Evolutionary conservation across 2,888 invertebrate species (phyloP).

Genomic region (Reticulitermes lucifugus): DNA sequence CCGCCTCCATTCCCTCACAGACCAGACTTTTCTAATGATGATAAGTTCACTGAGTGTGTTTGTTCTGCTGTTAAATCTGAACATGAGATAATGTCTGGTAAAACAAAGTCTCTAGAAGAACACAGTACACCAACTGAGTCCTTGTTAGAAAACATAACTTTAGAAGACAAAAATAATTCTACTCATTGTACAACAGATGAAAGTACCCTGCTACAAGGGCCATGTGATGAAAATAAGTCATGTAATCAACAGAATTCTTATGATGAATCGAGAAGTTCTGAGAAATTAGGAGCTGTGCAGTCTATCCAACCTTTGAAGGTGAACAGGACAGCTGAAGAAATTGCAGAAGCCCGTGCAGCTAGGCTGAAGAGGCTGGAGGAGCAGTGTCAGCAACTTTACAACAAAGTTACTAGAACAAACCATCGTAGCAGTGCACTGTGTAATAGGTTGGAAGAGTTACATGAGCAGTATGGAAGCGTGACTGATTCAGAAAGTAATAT

Average conservation of each 20-base stretch:
- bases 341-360: slow-evolving; percentile 74
- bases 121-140: background rate
- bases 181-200: background rate
- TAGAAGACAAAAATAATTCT: background rate
- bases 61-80: background rate
- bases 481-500: background rate
- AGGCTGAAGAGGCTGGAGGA: slow-evolving; percentile 81
- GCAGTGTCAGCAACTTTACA: slow-evolving; percentile 82
- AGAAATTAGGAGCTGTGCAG: background rate
- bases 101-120: background rate
- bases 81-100: background rate
- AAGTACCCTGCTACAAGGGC: background rate
- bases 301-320: background rate
- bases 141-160: background rate
- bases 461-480: slow-evolving; percentile 74
- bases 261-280: background rate
- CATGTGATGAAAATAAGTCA: background rate
- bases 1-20: slow-evolving; percentile 49
- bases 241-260: background rate
- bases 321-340: slow-evolving; percentile 66
- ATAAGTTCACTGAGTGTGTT: background rate
- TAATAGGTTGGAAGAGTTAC: slow-evolving; percentile 79
- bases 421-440: slow-evolving; percentile 77
- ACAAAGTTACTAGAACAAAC: slow-evolving; percentile 80
- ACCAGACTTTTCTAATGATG: background rate